phyloP scores from a whole-genome alignment of 2,797 vertebrate species.

The Echiichthys vipera region DNA sequence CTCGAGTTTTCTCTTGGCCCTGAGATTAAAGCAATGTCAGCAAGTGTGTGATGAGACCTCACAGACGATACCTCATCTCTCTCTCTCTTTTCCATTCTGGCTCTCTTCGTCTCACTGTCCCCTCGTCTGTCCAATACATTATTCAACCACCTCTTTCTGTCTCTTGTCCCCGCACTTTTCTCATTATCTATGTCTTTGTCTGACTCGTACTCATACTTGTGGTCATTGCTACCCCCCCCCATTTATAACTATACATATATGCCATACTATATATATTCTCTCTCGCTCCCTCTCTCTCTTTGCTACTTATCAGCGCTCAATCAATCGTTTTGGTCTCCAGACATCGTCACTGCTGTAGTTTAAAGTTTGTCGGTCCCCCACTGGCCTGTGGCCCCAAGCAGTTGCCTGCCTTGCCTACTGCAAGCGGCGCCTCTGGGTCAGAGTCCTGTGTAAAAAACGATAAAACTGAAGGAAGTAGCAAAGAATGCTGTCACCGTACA shows the following conservation, averaged over 20 bases:
- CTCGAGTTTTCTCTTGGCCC: constrained; percentile 71
- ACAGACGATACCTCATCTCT: constrained; percentile 73
- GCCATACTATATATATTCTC: constrained; percentile 29
- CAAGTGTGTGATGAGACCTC: constrained; percentile 82
- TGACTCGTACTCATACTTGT: constrained; percentile 53
- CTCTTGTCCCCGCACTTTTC: constrained; percentile 64
- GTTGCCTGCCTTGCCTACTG: too few species aligned
- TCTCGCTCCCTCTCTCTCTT: background rate
- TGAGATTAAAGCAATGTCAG: constrained; percentile 80
- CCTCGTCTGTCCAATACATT: constrained; percentile 68
- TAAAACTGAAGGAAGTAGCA: background rate
- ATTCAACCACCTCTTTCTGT: constrained; percentile 72
- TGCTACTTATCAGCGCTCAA: constrained; percentile 15
- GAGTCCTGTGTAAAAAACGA: too few species aligned
- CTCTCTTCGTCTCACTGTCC: constrained; percentile 62
- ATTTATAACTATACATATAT: constrained; percentile 53
- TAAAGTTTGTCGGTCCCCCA: too few species aligned
- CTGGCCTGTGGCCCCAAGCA: too few species aligned
- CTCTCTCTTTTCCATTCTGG: constrained; percentile 70
- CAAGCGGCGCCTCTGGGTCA: too few species aligned
- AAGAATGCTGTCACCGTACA: background rate
- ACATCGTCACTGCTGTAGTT: too few species aligned
- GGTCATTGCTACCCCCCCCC: constrained; percentile 23
- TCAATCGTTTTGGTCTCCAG: constrained; percentile 47
- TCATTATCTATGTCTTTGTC: constrained; percentile 65